phyloP scores from a whole-genome alignment of 2,113 vertebrate species.

The Pangasianodon hypophthalmus region DNA sequence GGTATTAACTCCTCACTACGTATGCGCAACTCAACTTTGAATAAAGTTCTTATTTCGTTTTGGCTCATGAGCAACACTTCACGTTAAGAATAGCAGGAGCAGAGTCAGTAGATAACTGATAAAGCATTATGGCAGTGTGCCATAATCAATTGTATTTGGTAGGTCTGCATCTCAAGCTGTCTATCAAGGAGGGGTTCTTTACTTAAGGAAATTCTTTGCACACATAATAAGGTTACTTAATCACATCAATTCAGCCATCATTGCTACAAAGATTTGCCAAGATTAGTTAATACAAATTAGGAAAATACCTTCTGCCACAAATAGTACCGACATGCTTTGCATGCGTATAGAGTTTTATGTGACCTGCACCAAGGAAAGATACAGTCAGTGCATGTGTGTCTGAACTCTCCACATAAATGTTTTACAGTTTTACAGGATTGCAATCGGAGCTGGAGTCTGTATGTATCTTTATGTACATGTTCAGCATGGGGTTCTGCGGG shows the following conservation, averaged over 20 bases:
- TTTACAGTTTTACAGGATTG: neutral
- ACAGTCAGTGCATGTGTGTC: neutral
- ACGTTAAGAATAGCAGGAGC: neutral
- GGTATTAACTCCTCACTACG: neutral
- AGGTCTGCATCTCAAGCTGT: constrained; percentile 14
- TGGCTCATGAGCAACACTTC: neutral
- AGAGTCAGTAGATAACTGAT: neutral
- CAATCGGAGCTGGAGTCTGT: constrained; percentile 11
- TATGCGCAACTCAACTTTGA: neutral
- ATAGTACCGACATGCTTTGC: neutral
- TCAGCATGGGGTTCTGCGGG: constrained; percentile 27
- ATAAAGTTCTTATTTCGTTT: neutral
- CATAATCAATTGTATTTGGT: neutral
- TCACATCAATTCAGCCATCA: constrained; percentile 23
- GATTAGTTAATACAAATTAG: constrained; percentile 23
- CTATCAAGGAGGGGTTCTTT: neutral
- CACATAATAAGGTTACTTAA: constrained; percentile 27
- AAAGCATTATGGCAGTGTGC: neutral
- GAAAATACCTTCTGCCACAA: neutral
- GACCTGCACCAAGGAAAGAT: neutral
- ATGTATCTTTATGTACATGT: constrained; percentile 42
- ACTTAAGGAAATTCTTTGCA: constrained; percentile 28
- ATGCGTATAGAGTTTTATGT: neutral
- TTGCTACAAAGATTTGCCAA: constrained; percentile 13
- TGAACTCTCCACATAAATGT: neutral